These are phyloP conservation scores for Halocynthia aurantium DNA, from an alignment of 23 tunicate genomes.

Conservation along the genomic window DNA sequence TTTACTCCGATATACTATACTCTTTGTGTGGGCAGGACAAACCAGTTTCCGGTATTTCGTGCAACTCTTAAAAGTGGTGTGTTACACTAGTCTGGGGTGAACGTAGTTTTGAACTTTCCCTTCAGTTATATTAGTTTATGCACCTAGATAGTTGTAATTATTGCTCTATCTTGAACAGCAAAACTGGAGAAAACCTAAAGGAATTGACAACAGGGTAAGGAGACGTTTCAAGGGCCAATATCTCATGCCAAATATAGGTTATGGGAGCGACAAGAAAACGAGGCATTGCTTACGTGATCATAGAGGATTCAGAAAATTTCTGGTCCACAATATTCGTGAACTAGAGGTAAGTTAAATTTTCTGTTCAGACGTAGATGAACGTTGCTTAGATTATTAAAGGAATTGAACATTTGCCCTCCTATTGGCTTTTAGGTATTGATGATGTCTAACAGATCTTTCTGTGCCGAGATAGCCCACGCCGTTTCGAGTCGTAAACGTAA, in stretches of 20 bases:
- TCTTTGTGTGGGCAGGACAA: no score
- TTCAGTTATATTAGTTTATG: not conserved
- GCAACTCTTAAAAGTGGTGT: no score
- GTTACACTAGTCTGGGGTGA: no score
- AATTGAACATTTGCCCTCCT: no score
- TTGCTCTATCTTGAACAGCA: conserved; percentile 31
- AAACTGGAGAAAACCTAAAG: conserved; percentile 99
- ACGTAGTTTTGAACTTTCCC: not conserved
- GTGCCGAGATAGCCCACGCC: conserved; percentile 96
- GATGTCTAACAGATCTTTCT: conserved; percentile 94
- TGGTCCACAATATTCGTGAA: conserved; percentile 86
- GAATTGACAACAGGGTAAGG: conserved; percentile 99
- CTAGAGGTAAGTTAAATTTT: conserved; percentile 53
- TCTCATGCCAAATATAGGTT: conserved; percentile 94
- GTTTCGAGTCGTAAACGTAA: conserved; percentile 97
- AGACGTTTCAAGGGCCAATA: conserved; percentile 97
- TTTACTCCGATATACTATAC: no score
- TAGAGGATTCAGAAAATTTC: conserved; percentile 75
- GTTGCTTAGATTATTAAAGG: not conserved
- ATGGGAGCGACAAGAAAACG: conserved; percentile 91
- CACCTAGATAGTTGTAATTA: not conserved
- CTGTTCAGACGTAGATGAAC: not conserved
- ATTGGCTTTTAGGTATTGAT: conserved; percentile 53
- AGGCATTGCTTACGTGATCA: conserved; percentile 88
- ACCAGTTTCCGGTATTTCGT: no score